phyloP scores from a whole-genome alignment of 2,797 vertebrate species.

The Mycteria americana region DNA sequence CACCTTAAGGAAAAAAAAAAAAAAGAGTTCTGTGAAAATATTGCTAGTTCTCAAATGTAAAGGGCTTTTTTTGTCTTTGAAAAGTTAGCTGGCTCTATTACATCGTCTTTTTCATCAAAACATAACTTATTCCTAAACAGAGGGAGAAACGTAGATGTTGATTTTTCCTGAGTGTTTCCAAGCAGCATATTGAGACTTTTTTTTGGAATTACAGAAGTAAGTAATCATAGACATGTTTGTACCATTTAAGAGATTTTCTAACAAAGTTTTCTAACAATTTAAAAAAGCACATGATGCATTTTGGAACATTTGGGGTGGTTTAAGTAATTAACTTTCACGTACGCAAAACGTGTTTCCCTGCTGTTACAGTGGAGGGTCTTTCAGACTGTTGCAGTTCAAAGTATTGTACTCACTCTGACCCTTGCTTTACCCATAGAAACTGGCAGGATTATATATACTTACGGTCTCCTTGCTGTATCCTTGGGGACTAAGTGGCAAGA shows the following conservation, averaged over 20 bases:
- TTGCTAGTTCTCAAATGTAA: background rate
- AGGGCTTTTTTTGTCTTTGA: background rate
- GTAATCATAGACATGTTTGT: background rate
- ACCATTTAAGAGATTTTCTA: background rate
- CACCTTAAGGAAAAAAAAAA: background rate
- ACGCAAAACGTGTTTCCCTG: background rate
- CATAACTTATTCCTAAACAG: background rate
- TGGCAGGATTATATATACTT: background rate
- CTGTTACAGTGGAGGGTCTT: background rate
- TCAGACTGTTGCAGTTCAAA: background rate
- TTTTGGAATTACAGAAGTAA: background rate
- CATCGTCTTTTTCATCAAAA: background rate
- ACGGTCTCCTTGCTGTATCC: background rate
- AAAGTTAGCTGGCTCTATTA: background rate
- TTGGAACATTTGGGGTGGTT: background rate
- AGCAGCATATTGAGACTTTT: background rate
- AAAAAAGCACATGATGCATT: background rate
- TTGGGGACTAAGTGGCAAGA: background rate
- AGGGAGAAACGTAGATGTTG: background rate
- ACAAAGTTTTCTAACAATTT: background rate
- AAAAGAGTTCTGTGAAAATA: background rate
- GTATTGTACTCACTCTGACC: background rate
- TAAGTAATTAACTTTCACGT: background rate
- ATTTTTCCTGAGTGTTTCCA: background rate
- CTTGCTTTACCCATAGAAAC: background rate